phyloP scores from a whole-genome alignment of 92 coral and sea anemone genomes.

The Parazoanthus swiftii region DNA sequence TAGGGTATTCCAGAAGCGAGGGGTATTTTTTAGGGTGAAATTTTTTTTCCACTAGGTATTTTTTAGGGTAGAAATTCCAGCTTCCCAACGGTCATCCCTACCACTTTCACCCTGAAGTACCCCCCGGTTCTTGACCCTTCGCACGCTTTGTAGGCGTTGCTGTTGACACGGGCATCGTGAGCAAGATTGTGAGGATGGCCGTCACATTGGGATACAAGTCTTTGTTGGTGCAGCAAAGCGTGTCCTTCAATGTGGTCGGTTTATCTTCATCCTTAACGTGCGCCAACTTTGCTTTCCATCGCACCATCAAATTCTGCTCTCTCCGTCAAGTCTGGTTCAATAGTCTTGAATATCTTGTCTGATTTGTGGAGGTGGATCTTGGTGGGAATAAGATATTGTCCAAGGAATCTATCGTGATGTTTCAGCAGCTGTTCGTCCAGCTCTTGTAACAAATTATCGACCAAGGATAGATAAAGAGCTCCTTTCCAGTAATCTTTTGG shows the following conservation, averaged over 20 bases:
- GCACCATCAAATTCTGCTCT: constrained; percentile 20
- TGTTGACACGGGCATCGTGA: background rate
- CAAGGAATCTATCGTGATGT: constrained; percentile 43
- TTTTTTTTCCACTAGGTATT: too few relatives aligned
- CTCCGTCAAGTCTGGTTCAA: constrained; percentile 32
- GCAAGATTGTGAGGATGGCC: constrained; percentile 17
- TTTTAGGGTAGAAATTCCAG: too few relatives aligned
- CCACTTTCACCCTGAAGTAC: too few relatives aligned
- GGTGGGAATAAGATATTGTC: constrained; percentile 43
- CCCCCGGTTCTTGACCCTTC: constrained; percentile 11
- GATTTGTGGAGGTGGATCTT: constrained; percentile 18
- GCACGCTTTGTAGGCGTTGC: background rate
- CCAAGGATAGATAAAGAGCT: constrained; percentile 43
- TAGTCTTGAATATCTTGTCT: constrained; percentile 27
- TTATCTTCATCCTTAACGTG: constrained; percentile 32
- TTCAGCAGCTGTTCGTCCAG: constrained; percentile 32
- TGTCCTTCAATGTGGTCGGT: constrained; percentile 37
- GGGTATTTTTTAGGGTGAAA: too few relatives aligned
- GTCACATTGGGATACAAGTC: background rate
- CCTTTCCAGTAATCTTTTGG: constrained; percentile 44
- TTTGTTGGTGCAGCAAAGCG: constrained; percentile 32
- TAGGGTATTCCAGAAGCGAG: too few relatives aligned
- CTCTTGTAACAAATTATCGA: constrained; percentile 45
- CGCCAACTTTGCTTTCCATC: constrained; percentile 34
- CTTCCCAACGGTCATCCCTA: too few relatives aligned